Base-by-base conservation (phyloP, 1,140 invertebrate genomes). In the Leptopilina clavipes region DNA sequence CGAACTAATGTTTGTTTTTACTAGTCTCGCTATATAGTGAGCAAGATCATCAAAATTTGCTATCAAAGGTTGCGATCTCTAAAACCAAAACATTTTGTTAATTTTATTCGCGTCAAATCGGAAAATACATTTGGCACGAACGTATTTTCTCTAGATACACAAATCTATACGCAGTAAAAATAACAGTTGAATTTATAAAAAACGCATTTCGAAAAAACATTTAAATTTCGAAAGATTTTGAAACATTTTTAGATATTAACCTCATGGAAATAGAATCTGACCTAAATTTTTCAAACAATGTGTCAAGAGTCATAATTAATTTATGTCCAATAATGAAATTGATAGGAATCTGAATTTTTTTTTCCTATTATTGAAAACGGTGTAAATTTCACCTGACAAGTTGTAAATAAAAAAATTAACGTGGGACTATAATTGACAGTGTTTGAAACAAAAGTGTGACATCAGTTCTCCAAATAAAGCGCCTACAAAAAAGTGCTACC, bases 371-470 rank as follows among this genome's bases (percentile, higher is more conserved):
- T 31, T n/a, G 1, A 19, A 17, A 8, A 54, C 52, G 17, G 2
- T 54, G 52, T 54, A 19, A 54, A 54, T 54, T 54, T 54, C 19
- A 10, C 52, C 0, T 40, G 37, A 40, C 52, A 19, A 54, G n/a
- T 54, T 18, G 52, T 54, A 19, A 31, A 65, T 22, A 65, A 65
- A 31, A 37, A 25, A 65, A 31, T 65, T 65, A 65, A 65, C 59
- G 59, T 65, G 59, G 59, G 59, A 65, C 25, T 65, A 31, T 65
- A 65, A 65, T 65, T 65, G 59, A 65, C 22, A 65, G 56, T 65
- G 56, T 65, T 3, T 31, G 3, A 65, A 31, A 31, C 25, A 31
- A 65, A 37, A 31, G 25, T 31, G 59, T 65, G 59, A 31, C 59
- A 31, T 65, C 59, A 12, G 25, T 65, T 65, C 59, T 31, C 59